phyloP scores from a whole-genome alignment of 2,113 vertebrate genomes.

The Ageneiosus marmoratus region DNA sequence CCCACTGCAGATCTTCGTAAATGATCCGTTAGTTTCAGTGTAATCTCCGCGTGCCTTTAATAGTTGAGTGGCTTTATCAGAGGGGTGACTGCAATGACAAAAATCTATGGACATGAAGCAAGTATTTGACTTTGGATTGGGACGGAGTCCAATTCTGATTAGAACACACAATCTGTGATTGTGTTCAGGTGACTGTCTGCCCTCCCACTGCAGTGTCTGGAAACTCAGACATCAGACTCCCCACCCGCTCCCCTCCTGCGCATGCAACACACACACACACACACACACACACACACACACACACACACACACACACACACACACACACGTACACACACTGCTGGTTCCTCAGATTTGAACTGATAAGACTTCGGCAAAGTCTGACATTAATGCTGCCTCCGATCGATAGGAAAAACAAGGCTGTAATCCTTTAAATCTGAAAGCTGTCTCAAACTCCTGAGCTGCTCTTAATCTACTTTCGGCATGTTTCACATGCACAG shows the following conservation, averaged over 20 bases:
- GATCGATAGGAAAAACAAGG: slow-evolving; percentile 50
- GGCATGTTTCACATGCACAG: slow-evolving; percentile 55
- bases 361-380: slow-evolving; percentile 58
- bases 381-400: slow-evolving; percentile 55
- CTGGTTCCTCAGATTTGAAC: slow-evolving; percentile 45
- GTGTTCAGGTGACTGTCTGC: slow-evolving; percentile 87
- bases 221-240: slow-evolving; percentile 72
- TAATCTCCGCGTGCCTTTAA: neutral
- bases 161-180: slow-evolving; percentile 68
- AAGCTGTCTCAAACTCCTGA: slow-evolving; percentile 20
- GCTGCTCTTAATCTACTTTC: slow-evolving; percentile 61
- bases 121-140: slow-evolving; percentile 68
- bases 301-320: slow-evolving; percentile 24
- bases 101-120: neutral
- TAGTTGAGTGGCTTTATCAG: neutral
- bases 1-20: neutral
- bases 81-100: neutral
- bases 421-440: slow-evolving; percentile 56
- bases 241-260: slow-evolving; percentile 52
- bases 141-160: slow-evolving; percentile 42
- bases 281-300: slow-evolving; percentile 35
- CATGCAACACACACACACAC: neutral
- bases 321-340: slow-evolving; percentile 43
- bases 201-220: slow-evolving; percentile 63
- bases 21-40: neutral